Base-by-base conservation (phyloP, 2,888 invertebrate genomes). In the Drosophila imparisetae region DNA sequence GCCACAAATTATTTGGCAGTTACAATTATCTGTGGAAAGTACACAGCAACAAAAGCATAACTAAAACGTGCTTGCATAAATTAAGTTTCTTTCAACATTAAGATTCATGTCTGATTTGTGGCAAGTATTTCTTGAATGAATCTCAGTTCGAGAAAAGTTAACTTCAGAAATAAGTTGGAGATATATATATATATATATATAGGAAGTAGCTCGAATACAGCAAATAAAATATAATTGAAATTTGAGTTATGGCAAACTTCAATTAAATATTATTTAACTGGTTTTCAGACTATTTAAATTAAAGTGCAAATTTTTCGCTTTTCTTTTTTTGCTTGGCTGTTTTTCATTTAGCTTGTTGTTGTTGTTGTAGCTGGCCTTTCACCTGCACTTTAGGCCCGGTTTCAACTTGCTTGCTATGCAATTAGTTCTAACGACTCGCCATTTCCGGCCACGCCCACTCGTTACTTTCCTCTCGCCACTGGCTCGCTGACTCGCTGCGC, bases 351-450 rank as follows among this genome's bases (percentile, higher is more conserved):
- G 30, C 8, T 40, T 32, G 49, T 21, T 34, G 40, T 18, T 53
- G 15, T 34, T 54, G 24, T 24, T 54, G 34, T 18, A 18, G 4
- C 38, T 65, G 86, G 81, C 89, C 84, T 89, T 89, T 83, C 83
- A 83, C 87, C 72, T 83, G 68, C 24, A 48, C 13, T 60, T 66
- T 36, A 27, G 30, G 50, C 52, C 50, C n/a, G 42, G 29, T 24
- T 42, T 38, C 32, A 38, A 29, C 36, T 57, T 45, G 58, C 65
- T 71, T 64, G 50, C 83, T 65, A 29, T 48, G 66, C 86, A 89
- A 89, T 85, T 89, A 85, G 90, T 89, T 85, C 84, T 89, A 83
- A 85, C 82, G 83, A 85, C 86, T 80, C 62, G 83, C 45, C 38
- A 76, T 76, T 89, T 89, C 83, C 83, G 85, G 80, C 66, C 82